Evolutionary conservation across 1,140 invertebrate genomes (phyloP).

Genomic region (Metopolophium dirhodum): DNA sequence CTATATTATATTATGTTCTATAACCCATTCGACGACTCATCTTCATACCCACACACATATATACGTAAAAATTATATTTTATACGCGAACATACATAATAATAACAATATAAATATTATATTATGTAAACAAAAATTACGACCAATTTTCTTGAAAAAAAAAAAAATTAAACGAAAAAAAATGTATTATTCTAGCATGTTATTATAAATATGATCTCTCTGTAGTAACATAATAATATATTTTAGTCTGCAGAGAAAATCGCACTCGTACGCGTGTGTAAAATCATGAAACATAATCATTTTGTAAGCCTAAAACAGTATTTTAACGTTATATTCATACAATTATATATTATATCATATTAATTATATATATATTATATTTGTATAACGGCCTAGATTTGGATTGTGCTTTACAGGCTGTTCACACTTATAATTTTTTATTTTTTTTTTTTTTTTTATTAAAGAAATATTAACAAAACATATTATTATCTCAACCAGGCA

Average conservation of each 20-base stretch:
- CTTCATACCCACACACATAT: too few species aligned
- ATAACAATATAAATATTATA: background rate
- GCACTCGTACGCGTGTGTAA: background rate
- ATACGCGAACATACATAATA: background rate
- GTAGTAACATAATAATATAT: background rate
- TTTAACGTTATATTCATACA: background rate
- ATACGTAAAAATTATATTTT: background rate
- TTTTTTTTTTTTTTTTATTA: background rate
- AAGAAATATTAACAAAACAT: background rate
- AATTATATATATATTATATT: background rate
- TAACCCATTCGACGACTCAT: too few species aligned
- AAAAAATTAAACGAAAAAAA: background rate
- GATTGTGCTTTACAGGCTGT: background rate
- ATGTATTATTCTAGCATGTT: background rate
- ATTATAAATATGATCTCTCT: constrained; percentile 9
- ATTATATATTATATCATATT: background rate
- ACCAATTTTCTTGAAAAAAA: constrained; percentile 23
- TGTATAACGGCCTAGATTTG: background rate
- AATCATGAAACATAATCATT: constrained; percentile 37
- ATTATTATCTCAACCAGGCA: background rate
- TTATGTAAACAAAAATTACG: constrained; percentile 17
- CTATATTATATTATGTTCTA: background rate
- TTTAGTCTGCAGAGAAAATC: background rate
- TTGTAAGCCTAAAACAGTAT: constrained; percentile 36
- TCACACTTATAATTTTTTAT: background rate